phyloP scores from a whole-genome alignment of 2,888 invertebrate species.

The Papilio elwesi region DNA sequence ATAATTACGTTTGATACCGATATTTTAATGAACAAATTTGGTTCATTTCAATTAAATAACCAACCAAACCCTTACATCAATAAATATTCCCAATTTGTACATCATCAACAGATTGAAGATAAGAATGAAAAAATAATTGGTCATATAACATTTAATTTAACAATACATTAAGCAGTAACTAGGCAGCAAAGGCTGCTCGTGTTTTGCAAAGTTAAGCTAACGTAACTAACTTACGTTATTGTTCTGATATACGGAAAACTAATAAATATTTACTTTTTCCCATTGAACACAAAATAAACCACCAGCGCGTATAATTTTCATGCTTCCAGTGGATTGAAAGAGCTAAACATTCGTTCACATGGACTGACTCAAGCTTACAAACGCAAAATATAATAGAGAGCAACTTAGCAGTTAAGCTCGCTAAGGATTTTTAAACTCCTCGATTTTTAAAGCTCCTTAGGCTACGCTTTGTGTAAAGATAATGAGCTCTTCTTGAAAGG shows the following conservation, averaged over 20 bases:
- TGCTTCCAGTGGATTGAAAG: conserved; percentile 4
- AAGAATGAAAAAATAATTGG: too few species aligned
- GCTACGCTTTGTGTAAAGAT: conserved; percentile 23
- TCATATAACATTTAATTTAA: not conserved
- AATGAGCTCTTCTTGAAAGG: conserved; percentile 9
- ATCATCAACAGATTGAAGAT: too few species aligned
- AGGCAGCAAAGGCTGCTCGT: not conserved
- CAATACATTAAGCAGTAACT: too few species aligned
- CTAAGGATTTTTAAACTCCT: conserved; percentile 7
- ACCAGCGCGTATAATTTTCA: conserved; percentile 33
- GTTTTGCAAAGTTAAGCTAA: conserved; percentile 6
- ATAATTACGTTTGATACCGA: too few species aligned
- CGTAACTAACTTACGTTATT: conserved; percentile 9
- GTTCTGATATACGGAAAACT: conserved; percentile 7
- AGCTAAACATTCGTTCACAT: conserved; percentile 7
- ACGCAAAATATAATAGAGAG: conserved; percentile 13
- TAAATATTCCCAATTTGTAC: too few species aligned
- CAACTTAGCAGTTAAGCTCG: conserved; percentile 17
- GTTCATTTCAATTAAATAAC: too few species aligned
- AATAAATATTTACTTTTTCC: conserved; percentile 30
- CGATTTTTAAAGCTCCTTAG: conserved; percentile 18
- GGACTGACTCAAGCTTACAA: conserved; percentile 1
- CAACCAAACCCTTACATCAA: too few species aligned
- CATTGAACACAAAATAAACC: conserved; percentile 31
- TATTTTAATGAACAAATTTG: too few species aligned